Evolutionary conservation across 2,113 vertebrate species (phyloP), one percentile per base, ranked within the genome.

Genomic region (Xenus cinereus): DNA sequence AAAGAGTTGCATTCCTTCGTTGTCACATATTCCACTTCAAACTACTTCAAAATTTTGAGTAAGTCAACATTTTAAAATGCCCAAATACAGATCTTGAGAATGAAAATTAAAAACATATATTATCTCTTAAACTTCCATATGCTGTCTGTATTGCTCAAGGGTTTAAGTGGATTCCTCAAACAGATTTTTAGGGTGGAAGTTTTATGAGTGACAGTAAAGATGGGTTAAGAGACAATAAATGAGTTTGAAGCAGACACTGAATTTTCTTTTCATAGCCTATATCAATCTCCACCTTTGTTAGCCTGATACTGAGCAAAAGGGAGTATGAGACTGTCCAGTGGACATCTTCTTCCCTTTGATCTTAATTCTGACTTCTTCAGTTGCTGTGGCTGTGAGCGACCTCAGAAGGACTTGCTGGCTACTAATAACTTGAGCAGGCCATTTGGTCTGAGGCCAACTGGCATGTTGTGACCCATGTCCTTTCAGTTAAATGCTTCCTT

Each of bases 381-480:
- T 8, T 41, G 48, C 56, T 22, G 21, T 30, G 37, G n/a, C 51
- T n/a, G 39, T n/a, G 88, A 77, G 79, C 43, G 53, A 32, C 53
- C 23, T 85, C 0, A 0, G 92, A 23, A 69, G 82, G 67, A 15
- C 48, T 37, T 43, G 51, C 77, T 51, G 71, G 72, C 59, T 90
- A 3, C 66, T 92, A 74, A 84, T 81, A 91, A 90, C 26, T 32
- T 1, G 2, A 83, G 85, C 85, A 45, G 85, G 54, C 51, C 14
- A 1, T 80, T 92, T 96, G 94, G 50, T 15, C 4, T 6, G 72
- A 48, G 72, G 90, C 90, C 96, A 92, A 5, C 88, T 89, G 88
- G 72, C 54, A 21, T 1, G 0, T 16, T 12, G 67, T 24, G 27
- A 16, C 45, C 71, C 7, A 0, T 6, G 51, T 85, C 81, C 62